Conservation (phyloP, 2,888 invertebrate species). For the Teleiodes luculella region DNA sequence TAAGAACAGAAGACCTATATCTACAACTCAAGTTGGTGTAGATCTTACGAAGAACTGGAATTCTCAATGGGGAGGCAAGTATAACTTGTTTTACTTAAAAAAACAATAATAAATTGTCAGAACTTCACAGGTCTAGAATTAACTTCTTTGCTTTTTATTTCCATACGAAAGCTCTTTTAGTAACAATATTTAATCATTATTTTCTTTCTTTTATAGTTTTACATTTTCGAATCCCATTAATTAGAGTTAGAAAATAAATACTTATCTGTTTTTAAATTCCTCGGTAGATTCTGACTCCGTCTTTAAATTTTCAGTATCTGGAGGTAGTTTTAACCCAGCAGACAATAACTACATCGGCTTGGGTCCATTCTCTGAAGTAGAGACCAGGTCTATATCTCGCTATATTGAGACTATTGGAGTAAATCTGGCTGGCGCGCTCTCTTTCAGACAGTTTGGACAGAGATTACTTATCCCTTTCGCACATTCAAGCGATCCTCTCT, state of each 20-base stretch:
- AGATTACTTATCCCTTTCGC: conserved; percentile 80
- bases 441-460: conserved; percentile 83
- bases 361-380: conserved; percentile 77
- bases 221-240: too few relatives aligned
- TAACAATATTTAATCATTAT: too few relatives aligned
- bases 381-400: conserved; percentile 64
- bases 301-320: conserved; percentile 51
- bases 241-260: too few relatives aligned
- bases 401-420: conserved; percentile 62
- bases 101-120: background rate
- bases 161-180: too few relatives aligned
- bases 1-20: conserved; percentile 77
- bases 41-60: conserved; percentile 83
- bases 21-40: conserved; percentile 59
- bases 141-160: too few relatives aligned
- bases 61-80: conserved; percentile 78
- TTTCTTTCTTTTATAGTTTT: too few relatives aligned
- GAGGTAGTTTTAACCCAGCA: conserved; percentile 60
- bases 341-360: conserved; percentile 71
- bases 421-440: conserved; percentile 73
- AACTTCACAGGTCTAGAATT: too few relatives aligned
- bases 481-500: conserved; percentile 54
- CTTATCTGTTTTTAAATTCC: too few relatives aligned
- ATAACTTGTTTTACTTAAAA: background rate
- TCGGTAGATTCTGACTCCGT: too few relatives aligned